Percentiles rank a stretch among this genome's conserved stretches.
These are phyloP conservation scores for Podarcis siculus DNA, from an alignment of 2,797 vertebrate species.

Conservation along the genomic window DNA sequence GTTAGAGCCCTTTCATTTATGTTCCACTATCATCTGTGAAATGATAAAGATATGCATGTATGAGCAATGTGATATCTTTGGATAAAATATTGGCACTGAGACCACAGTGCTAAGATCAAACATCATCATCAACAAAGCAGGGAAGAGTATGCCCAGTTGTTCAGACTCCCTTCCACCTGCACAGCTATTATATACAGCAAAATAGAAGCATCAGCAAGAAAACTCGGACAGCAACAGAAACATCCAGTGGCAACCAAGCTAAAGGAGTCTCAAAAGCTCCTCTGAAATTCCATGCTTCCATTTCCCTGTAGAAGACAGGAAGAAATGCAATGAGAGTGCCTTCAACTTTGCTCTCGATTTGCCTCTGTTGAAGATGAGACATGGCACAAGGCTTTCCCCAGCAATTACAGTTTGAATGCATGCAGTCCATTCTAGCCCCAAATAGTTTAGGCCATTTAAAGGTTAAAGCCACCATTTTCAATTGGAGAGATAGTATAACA, in stretches of 20 bases:
- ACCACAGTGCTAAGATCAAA: neutral
- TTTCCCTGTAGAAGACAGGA: neutral
- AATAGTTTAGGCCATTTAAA: neutral
- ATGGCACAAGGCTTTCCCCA: neutral
- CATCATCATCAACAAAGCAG: neutral
- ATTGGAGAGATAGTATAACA: neutral
- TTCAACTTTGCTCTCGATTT: too few relatives aligned
- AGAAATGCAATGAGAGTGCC: neutral
- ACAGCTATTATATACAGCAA: too few relatives aligned
- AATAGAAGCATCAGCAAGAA: neutral
- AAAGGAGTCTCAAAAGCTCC: neutral
- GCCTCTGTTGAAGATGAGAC: neutral
- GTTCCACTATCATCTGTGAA: constrained; percentile 32
- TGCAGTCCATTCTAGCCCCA: neutral
- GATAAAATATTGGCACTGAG: neutral
- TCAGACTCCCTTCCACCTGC: too few relatives aligned
- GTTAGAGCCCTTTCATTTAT: constrained; percentile 6
- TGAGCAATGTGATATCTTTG: neutral
- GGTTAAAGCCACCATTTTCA: neutral
- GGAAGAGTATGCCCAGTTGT: too few relatives aligned
- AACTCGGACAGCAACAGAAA: neutral
- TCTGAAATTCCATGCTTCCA: neutral
- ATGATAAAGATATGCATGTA: constrained; percentile 11
- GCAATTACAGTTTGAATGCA: neutral
- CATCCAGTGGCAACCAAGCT: neutral